phyloP scores from a whole-genome alignment of 2,113 vertebrate genomes.

The Antechinus flavipes region DNA sequence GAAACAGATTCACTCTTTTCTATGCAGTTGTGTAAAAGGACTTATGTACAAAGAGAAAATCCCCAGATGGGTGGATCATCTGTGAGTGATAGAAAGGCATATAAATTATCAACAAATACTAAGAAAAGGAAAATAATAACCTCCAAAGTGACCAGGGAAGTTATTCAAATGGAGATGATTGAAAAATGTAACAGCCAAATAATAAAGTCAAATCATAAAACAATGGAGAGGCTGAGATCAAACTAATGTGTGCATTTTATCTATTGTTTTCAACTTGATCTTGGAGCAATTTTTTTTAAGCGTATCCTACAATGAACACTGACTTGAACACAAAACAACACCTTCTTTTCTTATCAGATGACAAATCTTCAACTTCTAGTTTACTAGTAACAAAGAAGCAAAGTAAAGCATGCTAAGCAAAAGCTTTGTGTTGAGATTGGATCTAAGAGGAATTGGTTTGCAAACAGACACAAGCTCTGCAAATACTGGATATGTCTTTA shows the following conservation, averaged over 20 bases:
- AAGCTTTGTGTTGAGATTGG: background rate
- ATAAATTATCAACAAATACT: constrained; percentile 69
- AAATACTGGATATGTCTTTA: background rate
- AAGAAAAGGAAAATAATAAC: constrained; percentile 36
- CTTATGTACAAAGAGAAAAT: constrained; percentile 69
- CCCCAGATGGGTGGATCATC: constrained; percentile 39
- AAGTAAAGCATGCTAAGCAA: background rate
- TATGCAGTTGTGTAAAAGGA: constrained; percentile 70
- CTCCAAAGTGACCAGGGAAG: constrained; percentile 25
- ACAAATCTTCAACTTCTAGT: constrained; percentile 16
- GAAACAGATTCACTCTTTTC: constrained; percentile 73
- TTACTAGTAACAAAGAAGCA: constrained; percentile 32
- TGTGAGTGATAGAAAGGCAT: constrained; percentile 42
- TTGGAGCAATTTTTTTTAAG: constrained; percentile 26
- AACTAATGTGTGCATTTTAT: constrained; percentile 15
- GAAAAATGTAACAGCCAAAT: constrained; percentile 33
- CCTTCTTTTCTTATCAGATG: background rate
- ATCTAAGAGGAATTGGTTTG: background rate
- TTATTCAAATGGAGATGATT: constrained; percentile 23
- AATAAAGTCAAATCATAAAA: constrained; percentile 27
- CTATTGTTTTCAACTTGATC: background rate
- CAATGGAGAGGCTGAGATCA: background rate
- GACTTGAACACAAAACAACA: constrained; percentile 32
- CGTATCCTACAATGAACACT: background rate
- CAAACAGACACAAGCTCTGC: background rate